Evolutionary conservation across 2,888 invertebrate species (phyloP).

Genomic region (Agapetus fuscipes): DNA sequence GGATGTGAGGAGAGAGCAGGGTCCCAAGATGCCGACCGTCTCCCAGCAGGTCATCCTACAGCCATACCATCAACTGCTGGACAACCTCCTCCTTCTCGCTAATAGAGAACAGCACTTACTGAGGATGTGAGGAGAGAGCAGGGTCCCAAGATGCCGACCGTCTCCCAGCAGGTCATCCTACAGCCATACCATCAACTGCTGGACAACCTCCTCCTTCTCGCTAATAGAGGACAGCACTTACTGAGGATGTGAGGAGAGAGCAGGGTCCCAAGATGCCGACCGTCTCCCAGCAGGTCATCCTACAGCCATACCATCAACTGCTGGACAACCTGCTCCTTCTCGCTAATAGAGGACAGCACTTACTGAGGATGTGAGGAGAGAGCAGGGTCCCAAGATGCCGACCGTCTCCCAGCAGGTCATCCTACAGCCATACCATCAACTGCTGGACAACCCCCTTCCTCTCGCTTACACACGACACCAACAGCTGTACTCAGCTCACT

Average conservation of each 20-base stretch:
- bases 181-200: conserved; percentile 25
- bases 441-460: too few relatives aligned
- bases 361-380: conserved; percentile 41
- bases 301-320: conserved; percentile 27
- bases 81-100: too few relatives aligned
- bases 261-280: conserved; percentile 45
- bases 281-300: conserved; percentile 47
- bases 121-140: conserved; percentile 43
- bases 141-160: conserved; percentile 43
- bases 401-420: conserved; percentile 49
- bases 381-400: conserved; percentile 44
- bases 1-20: conserved; percentile 43
- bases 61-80: conserved; percentile 24
- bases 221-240: too few relatives aligned
- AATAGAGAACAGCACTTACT: too few relatives aligned
- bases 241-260: conserved; percentile 41
- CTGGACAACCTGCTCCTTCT: too few relatives aligned
- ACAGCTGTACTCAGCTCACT: too few relatives aligned
- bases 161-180: conserved; percentile 48
- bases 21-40: conserved; percentile 43
- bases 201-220: too few relatives aligned
- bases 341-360: too few relatives aligned
- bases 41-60: conserved; percentile 47
- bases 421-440: conserved; percentile 27
- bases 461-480: too few relatives aligned